Evolutionary conservation across 2,113 vertebrate species (phyloP).

Genomic region (Alces alces): DNA sequence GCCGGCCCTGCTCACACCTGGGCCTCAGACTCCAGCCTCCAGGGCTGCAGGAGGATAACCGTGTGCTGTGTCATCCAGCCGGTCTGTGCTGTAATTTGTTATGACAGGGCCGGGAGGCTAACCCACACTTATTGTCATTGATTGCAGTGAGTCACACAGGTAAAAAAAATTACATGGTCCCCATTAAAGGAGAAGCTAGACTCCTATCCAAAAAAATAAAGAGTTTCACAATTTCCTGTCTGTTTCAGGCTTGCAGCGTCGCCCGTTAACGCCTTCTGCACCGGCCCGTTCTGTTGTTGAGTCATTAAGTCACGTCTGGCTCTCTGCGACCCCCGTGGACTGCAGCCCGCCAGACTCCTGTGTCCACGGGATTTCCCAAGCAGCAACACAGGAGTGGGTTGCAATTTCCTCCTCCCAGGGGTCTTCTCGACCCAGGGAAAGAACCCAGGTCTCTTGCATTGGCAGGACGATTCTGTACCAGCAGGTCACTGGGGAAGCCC

Average conservation of each 20-base stretch:
- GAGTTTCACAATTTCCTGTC: accelerated
- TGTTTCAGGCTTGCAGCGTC: no score
- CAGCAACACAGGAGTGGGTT: background rate
- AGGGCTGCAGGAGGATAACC: accelerated
- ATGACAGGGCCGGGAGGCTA: accelerated
- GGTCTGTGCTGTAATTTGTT: accelerated
- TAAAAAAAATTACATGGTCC: accelerated
- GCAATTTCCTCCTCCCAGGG: background rate
- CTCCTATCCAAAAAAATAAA: accelerated
- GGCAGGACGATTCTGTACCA: background rate
- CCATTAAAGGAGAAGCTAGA: background rate
- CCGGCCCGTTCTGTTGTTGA: accelerated
- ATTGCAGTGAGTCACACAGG: background rate
- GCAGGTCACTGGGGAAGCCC: background rate
- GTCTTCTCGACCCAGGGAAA: background rate
- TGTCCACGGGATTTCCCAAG: background rate
- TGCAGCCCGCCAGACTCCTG: background rate
- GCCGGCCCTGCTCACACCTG: background rate
- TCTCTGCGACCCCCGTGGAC: background rate
- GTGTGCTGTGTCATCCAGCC: accelerated
- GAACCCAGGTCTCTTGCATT: background rate
- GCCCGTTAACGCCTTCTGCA: accelerated
- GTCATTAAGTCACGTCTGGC: accelerated
- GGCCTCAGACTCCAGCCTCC: background rate
- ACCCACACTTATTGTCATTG: accelerated